Evolutionary conservation across 2,888 invertebrate species (phyloP).

Genomic region (Caenorhabditis afra): DNA sequence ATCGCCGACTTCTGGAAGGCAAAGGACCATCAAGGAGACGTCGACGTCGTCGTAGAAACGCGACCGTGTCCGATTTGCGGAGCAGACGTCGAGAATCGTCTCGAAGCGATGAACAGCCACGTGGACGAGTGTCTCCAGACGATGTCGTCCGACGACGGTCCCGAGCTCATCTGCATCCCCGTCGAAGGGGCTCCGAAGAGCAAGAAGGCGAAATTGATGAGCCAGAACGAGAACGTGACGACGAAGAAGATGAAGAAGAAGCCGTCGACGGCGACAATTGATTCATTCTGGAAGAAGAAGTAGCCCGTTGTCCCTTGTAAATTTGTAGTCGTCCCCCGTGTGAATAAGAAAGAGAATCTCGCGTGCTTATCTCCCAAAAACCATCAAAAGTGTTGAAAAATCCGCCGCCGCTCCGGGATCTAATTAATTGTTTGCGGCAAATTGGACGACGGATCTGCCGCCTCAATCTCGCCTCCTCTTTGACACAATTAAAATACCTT

Average conservation of each 20-base stretch:
- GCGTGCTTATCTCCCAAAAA: neutral
- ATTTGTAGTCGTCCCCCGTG: neutral
- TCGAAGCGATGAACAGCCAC: constrained; percentile 61
- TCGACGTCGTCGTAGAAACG: constrained; percentile 27
- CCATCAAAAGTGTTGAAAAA: constrained; percentile 26
- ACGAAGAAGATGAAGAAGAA: constrained; percentile 21
- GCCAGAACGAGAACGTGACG: neutral
- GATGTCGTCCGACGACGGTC: constrained; percentile 15
- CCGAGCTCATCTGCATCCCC: constrained; percentile 45
- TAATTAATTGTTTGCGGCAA: constrained; percentile 56
- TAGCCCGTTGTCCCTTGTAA: neutral
- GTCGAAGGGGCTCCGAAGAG: constrained; percentile 1
- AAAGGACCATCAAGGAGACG: constrained; percentile 10
- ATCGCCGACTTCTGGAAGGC: constrained; percentile 61
- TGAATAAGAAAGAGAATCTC: neutral
- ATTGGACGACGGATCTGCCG: constrained; percentile 32
- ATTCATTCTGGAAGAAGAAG: constrained; percentile 47
- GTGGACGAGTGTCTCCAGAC: constrained; percentile 64
- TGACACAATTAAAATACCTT: constrained; percentile 58
- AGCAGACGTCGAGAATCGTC: constrained; percentile 29
- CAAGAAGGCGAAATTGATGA: constrained; percentile 33
- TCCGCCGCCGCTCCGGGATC: constrained; percentile 2
- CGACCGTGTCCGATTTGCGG: constrained; percentile 62
- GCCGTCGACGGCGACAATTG: constrained; percentile 26
- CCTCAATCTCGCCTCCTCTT: constrained; percentile 37